Conservation (phyloP, 2,797 vertebrate species). For the Petrocephalus schoutedeni region DNA sequence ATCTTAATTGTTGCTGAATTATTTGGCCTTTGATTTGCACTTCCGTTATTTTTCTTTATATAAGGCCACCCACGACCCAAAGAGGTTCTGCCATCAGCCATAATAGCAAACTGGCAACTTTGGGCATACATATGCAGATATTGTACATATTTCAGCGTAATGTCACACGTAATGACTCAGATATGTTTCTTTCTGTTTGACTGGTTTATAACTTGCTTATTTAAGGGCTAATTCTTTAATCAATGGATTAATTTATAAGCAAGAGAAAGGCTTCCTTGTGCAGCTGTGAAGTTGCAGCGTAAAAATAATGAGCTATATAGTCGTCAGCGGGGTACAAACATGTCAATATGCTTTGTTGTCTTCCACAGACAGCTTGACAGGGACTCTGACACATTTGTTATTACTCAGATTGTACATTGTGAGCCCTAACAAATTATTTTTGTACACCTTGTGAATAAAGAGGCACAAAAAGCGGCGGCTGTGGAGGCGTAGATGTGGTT, state of each 20-base stretch:
- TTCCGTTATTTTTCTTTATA: background rate
- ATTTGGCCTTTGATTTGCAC: background rate
- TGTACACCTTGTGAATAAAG: background rate
- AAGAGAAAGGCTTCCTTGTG: background rate
- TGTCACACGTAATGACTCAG: background rate
- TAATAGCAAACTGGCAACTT: background rate
- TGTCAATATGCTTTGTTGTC: background rate
- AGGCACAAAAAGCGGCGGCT: background rate
- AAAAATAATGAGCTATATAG: background rate
- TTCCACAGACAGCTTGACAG: background rate
- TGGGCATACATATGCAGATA: background rate
- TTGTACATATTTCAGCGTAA: background rate
- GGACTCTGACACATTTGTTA: background rate
- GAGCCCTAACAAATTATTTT: background rate
- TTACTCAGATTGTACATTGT: background rate
- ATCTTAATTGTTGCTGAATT: background rate
- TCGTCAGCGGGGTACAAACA: background rate
- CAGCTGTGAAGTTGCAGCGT: background rate
- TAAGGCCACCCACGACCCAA: background rate
- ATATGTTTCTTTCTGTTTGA: constrained; percentile 4
- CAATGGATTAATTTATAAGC: background rate
- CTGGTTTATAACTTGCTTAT: background rate
- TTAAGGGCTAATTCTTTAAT: constrained; percentile 19
- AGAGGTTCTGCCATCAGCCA: background rate
- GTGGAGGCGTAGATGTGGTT: background rate